Percentiles rank a stretch among this genome's conserved stretches.
phyloP scores from a whole-genome alignment of 2,113 vertebrate species.

The Oryzias javanicus region DNA sequence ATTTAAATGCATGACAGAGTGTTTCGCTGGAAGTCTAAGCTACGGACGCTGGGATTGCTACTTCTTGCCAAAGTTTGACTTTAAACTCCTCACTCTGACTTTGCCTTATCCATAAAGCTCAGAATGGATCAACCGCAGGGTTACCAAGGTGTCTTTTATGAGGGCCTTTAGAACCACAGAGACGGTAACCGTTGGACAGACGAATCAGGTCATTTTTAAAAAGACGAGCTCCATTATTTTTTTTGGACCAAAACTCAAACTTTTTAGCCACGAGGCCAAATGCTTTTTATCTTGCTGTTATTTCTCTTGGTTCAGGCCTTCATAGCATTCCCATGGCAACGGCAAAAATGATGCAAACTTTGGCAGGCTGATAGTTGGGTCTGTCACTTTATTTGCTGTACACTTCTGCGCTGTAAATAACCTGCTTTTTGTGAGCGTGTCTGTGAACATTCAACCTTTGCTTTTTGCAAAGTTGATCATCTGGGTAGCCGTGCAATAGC shows the following conservation, averaged over 20 bases:
- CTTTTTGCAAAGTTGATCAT: slow-evolving; percentile 71
- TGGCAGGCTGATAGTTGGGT: slow-evolving; percentile 71
- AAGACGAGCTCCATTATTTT: slow-evolving; percentile 38
- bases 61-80: slow-evolving; percentile 78
- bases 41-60: slow-evolving; percentile 50
- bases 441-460: slow-evolving; percentile 61
- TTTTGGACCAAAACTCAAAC: slow-evolving; percentile 70
- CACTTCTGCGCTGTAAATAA: slow-evolving; percentile 74
- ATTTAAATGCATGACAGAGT: slow-evolving; percentile 62
- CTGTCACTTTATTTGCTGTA: slow-evolving; percentile 58
- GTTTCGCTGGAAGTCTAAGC: slow-evolving; percentile 27
- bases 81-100: slow-evolving; percentile 55
- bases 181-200: slow-evolving; percentile 56
- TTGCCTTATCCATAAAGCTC: slow-evolving; percentile 55
- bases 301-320: slow-evolving; percentile 51
- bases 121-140: background rate
- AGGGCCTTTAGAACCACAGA: slow-evolving; percentile 43
- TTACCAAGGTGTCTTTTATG: slow-evolving; percentile 10
- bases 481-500: slow-evolving; percentile 81
- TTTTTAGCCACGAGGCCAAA: slow-evolving; percentile 16
- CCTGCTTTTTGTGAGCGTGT: slow-evolving; percentile 23
- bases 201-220: slow-evolving; percentile 27
- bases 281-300: slow-evolving; percentile 36
- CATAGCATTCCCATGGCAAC: slow-evolving; percentile 58
- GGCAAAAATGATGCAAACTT: slow-evolving; percentile 72